These are phyloP conservation scores for Lomographa bimaculata DNA, from an alignment of 2,888 invertebrate genomes.

Conservation along the genomic window DNA sequence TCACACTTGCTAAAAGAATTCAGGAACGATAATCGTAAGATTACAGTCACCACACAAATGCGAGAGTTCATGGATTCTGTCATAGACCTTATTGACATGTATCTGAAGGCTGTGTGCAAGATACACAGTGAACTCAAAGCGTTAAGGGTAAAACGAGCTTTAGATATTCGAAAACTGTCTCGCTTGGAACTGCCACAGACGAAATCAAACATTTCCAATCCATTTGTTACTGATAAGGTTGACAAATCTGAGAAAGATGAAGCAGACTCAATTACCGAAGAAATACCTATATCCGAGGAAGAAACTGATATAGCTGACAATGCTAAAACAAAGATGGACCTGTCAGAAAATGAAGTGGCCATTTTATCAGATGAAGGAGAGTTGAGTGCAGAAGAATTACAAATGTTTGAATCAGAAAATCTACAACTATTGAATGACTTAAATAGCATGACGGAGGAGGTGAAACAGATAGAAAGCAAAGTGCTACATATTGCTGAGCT, in stretches of 20 bases:
- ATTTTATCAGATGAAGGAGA: slow-evolving; percentile 84
- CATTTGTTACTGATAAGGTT: slow-evolving; percentile 53
- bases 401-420: slow-evolving; percentile 97
- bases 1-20: slow-evolving; percentile 90
- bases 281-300: slow-evolving; percentile 26
- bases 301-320: slow-evolving; percentile 43
- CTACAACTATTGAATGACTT: slow-evolving; percentile 93
- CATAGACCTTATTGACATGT: slow-evolving; percentile 89
- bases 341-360: slow-evolving; percentile 73
- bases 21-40: slow-evolving; percentile 85
- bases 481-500: slow-evolving; percentile 97
- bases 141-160: slow-evolving; percentile 91
- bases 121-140: slow-evolving; percentile 95
- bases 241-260: slow-evolving; percentile 43
- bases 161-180: slow-evolving; percentile 92
- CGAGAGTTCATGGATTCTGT: slow-evolving; percentile 91
- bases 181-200: slow-evolving; percentile 83
- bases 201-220: slow-evolving; percentile 59
- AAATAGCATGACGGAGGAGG: slow-evolving; percentile 95
- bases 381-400: slow-evolving; percentile 93
- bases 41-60: slow-evolving; percentile 84
- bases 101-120: slow-evolving; percentile 93
- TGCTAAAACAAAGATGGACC: slow-evolving; percentile 56
- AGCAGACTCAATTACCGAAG: slow-evolving; percentile 18
- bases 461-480: slow-evolving; percentile 94